Percentiles rank a stretch among this genome's conserved stretches.
These are phyloP conservation scores for Salticus scenicus DNA, from an alignment of 2,888 invertebrate species.

Conservation along the genomic window DNA sequence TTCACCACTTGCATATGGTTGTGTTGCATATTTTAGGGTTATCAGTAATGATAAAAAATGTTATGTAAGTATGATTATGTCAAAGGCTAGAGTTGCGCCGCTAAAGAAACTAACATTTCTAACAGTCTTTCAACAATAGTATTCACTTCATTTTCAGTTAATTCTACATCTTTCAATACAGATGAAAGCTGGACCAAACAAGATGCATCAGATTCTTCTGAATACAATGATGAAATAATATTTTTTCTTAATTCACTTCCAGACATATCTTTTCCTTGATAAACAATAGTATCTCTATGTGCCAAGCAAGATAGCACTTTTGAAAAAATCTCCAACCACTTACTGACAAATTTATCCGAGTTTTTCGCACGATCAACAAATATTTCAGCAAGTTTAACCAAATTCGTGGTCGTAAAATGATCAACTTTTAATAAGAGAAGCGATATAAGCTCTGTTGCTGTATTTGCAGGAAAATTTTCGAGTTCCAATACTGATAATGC, in stretches of 20 bases:
- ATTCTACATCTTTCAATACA: slow-evolving; percentile 73
- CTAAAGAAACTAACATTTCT: slow-evolving; percentile 74
- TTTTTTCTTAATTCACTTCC: slow-evolving; percentile 75
- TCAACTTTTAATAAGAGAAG: slow-evolving; percentile 40
- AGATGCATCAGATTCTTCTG: slow-evolving; percentile 23
- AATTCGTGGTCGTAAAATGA: slow-evolving; percentile 34
- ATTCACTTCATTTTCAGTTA: slow-evolving; percentile 75
- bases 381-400: slow-evolving; percentile 48
- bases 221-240: slow-evolving; percentile 74
- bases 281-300: slow-evolving; percentile 73
- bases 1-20: too few relatives aligned
- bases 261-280: slow-evolving; percentile 74
- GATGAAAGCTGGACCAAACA: slow-evolving; percentile 33
- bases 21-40: too few relatives aligned
- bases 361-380: slow-evolving; percentile 39
- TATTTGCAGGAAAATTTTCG: slow-evolving; percentile 20
- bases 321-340: slow-evolving; percentile 75
- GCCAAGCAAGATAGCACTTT: slow-evolving; percentile 75
- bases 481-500: slow-evolving; percentile 34
- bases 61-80: too few relatives aligned
- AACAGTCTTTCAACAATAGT: slow-evolving; percentile 75
- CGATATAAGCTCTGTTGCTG: slow-evolving; percentile 29
- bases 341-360: slow-evolving; percentile 49
- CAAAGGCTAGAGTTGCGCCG: too few relatives aligned
- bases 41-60: too few relatives aligned